phyloP scores from a whole-genome alignment of 1,140 invertebrate genomes.

The Acromyrmex heyeri region DNA sequence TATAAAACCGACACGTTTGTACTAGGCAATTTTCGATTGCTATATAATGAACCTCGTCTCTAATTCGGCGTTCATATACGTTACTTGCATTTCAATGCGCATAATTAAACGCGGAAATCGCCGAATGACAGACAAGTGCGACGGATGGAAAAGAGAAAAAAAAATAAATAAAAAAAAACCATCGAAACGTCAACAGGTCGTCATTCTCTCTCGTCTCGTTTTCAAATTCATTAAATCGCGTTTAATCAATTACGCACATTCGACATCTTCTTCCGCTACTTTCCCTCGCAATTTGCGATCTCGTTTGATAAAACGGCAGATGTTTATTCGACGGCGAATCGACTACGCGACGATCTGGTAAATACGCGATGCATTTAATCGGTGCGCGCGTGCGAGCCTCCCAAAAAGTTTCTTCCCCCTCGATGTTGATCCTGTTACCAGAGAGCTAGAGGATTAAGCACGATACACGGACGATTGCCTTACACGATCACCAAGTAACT shows the following conservation, averaged over 20 bases:
- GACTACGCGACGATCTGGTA: constrained; percentile 1
- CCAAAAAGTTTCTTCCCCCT: constrained; percentile 59
- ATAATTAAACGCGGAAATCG: constrained; percentile 51
- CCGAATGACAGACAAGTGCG: not conserved
- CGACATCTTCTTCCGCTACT: constrained; percentile 37
- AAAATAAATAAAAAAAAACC: not conserved
- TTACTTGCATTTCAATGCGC: constrained; percentile 45
- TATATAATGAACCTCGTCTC: constrained; percentile 30
- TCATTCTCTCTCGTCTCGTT: constrained; percentile 6
- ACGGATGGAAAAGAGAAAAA: not conserved
- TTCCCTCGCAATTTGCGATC: constrained; percentile 21
- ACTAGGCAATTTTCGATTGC: constrained; percentile 12
- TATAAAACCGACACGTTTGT: constrained; percentile 54
- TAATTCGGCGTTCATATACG: constrained; percentile 15
- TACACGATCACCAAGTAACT: constrained; percentile 49
- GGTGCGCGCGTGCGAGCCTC: constrained; percentile 22
- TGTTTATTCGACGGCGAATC: constrained; percentile 30
- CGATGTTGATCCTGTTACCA: constrained; percentile 50
- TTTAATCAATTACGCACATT: constrained; percentile 58
- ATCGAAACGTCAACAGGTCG: constrained; percentile 38
- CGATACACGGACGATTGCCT: constrained; percentile 62
- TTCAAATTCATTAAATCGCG: constrained; percentile 46
- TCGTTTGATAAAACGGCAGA: constrained; percentile 26
- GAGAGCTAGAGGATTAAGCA: constrained; percentile 56
- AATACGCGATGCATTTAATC: constrained; percentile 54